Percentiles rank a stretch among this genome's conserved stretches.
These are phyloP conservation scores for Sthenelais limicola DNA, from an alignment of 2,888 invertebrate genomes.

Conservation along the genomic window DNA sequence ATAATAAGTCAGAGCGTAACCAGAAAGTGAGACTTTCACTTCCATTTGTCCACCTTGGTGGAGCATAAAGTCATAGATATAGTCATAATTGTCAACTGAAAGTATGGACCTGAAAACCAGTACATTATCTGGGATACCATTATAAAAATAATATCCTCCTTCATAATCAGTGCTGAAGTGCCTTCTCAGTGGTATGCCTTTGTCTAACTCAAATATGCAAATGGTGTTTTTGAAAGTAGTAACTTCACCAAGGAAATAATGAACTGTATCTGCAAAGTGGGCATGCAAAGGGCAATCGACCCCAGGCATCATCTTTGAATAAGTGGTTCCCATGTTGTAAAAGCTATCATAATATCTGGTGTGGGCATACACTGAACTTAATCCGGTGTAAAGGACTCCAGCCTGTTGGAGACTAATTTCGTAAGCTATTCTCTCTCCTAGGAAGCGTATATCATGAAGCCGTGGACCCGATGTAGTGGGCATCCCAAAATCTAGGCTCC, in stretches of 20 bases:
- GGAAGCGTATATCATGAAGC: slow-evolving; percentile 34
- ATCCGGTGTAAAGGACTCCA: slow-evolving; percentile 60
- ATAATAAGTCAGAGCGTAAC: slow-evolving; percentile 56
- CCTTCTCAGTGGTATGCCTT: slow-evolving; percentile 59
- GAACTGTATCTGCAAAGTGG: slow-evolving; percentile 57
- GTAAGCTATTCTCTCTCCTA: slow-evolving; percentile 8
- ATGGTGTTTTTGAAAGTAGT: slow-evolving; percentile 40
- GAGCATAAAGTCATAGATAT: slow-evolving; percentile 65
- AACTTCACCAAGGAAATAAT: slow-evolving; percentile 55
- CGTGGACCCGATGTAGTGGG: slow-evolving; percentile 56
- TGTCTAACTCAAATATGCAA: slow-evolving; percentile 65
- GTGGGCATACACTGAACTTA: slow-evolving; percentile 52
- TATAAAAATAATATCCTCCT: slow-evolving; percentile 51
- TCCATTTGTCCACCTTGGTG: slow-evolving; percentile 65
- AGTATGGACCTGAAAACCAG: slow-evolving; percentile 61
- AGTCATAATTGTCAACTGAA: slow-evolving; percentile 64
- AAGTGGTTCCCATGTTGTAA: slow-evolving; percentile 54
- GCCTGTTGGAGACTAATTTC: slow-evolving; percentile 55
- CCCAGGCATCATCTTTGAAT: slow-evolving; percentile 58
- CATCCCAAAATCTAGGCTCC: slow-evolving; percentile 64
- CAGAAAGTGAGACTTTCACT: slow-evolving; percentile 58
- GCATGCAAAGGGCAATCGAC: slow-evolving; percentile 64
- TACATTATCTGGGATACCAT: slow-evolving; percentile 58
- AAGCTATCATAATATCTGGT: slow-evolving; percentile 59
- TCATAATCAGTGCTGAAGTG: slow-evolving; percentile 49